A percentile compares a stretch with the other conserved stretches of the same genome.
Conservation (phyloP, 1,140 invertebrate species). For the Cydia amplana region DNA sequence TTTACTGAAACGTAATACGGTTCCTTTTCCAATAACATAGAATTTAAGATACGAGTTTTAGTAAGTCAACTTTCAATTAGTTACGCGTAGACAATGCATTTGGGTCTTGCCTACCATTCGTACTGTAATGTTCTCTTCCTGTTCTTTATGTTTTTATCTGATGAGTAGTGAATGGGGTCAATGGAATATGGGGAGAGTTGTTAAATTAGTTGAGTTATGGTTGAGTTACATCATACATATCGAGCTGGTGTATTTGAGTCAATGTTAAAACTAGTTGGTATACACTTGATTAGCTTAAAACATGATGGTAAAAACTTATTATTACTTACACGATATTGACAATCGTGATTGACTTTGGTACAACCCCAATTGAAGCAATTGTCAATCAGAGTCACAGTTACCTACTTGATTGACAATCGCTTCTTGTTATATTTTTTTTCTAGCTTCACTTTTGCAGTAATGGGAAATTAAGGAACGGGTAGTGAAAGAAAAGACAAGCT, state of each 20-base stretch:
- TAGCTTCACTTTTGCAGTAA: too few species aligned
- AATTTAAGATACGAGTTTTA: background rate
- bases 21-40: background rate
- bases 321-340: too few species aligned
- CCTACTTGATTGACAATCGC: too few species aligned
- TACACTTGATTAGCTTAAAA: too few species aligned
- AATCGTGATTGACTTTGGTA: too few species aligned
- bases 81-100: slow-evolving; percentile 6
- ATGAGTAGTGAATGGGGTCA: slow-evolving; percentile 25
- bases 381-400: too few species aligned
- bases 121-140: slow-evolving; percentile 14
- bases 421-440: too few species aligned
- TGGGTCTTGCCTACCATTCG: background rate
- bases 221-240: background rate
- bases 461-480: too few species aligned
- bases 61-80: slow-evolving; percentile 6
- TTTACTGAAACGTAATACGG: background rate
- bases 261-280: background rate
- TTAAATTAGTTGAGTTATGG: background rate
- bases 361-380: too few species aligned
- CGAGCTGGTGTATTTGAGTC: background rate
- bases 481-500: too few species aligned
- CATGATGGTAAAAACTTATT: too few species aligned
- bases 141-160: slow-evolving; percentile 27
- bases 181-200: background rate